phyloP scores from a whole-genome alignment of 2,797 vertebrate species.

The Propithecus deckenii region DNA sequence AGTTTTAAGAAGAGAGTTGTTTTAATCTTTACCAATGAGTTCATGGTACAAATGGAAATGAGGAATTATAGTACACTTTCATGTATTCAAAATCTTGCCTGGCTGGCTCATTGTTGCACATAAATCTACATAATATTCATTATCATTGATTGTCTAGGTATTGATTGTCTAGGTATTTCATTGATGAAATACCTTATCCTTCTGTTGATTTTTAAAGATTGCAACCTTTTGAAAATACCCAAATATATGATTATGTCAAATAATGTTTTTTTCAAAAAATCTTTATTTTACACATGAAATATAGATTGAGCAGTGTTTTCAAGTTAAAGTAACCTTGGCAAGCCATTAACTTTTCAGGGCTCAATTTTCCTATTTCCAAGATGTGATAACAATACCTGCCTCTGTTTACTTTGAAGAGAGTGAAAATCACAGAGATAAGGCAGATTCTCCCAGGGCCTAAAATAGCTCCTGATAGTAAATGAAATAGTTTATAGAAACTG shows the following conservation, averaged over 20 bases:
- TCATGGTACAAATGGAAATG: not conserved
- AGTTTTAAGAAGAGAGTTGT: not conserved
- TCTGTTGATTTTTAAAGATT: slow-evolving; percentile 52
- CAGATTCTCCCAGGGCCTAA: slow-evolving; percentile 49
- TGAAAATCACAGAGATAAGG: slow-evolving; percentile 65
- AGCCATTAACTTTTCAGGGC: slow-evolving; percentile 34
- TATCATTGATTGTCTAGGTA: not conserved
- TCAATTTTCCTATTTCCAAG: slow-evolving; percentile 64
- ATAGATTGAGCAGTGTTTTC: slow-evolving; percentile 51
- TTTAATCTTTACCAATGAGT: not conserved
- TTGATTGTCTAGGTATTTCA: not conserved
- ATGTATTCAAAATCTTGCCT: slow-evolving; percentile 4
- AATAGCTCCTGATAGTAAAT: slow-evolving; percentile 47
- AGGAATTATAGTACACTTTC: slow-evolving; percentile 41
- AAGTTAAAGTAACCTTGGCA: slow-evolving; percentile 67
- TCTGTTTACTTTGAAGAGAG: slow-evolving; percentile 62
- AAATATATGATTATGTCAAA: not conserved
- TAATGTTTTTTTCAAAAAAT: not conserved
- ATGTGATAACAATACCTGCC: slow-evolving; percentile 64
- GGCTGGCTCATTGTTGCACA: not conserved
- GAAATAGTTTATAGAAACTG: slow-evolving; percentile 41
- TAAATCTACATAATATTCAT: slow-evolving; percentile 35
- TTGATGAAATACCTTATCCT: not conserved
- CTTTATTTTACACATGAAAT: slow-evolving; percentile 54
- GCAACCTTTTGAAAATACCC: slow-evolving; percentile 13